These are phyloP conservation scores for Bos javanicus DNA, from an alignment of 2,113 vertebrate species.

Conservation along the genomic window DNA sequence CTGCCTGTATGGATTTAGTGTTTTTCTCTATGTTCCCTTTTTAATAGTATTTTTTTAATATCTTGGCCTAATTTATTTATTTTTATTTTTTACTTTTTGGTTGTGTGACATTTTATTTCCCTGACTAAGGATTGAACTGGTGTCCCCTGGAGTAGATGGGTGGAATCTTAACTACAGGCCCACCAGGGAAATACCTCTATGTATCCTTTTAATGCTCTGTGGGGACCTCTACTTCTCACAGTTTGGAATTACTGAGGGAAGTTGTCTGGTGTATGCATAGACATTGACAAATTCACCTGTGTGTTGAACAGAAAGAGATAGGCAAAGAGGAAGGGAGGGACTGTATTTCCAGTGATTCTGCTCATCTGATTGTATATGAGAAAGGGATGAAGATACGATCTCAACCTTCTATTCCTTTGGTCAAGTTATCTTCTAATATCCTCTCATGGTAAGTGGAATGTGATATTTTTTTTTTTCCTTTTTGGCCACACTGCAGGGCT, in stretches of 20 bases:
- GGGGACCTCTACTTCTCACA: not conserved
- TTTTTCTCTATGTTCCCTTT: not conserved
- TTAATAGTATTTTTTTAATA: not conserved
- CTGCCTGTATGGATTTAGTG: not conserved
- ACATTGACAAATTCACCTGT: not conserved
- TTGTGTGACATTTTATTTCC: not conserved
- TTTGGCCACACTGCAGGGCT: not conserved
- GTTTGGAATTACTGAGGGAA: not conserved
- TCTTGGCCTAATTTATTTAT: not conserved
- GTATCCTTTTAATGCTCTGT: not conserved
- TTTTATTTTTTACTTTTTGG: not conserved
- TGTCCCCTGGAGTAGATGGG: not conserved
- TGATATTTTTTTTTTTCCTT: not conserved
- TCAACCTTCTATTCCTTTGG: not conserved
- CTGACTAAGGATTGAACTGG: not conserved
- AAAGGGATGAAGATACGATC: not conserved
- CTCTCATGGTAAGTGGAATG: not conserved
- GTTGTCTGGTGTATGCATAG: not conserved
- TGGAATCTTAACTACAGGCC: not conserved
- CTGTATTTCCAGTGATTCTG: not conserved
- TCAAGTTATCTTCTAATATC: not conserved
- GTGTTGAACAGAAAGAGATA: not conserved
- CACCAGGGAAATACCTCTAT: not conserved
- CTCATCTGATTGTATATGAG: not conserved
- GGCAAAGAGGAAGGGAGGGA: not conserved